Percentiles rank a stretch among this genome's conserved stretches.
phyloP scores from a whole-genome alignment of 2,888 invertebrate species.

The Laothoe populi region DNA sequence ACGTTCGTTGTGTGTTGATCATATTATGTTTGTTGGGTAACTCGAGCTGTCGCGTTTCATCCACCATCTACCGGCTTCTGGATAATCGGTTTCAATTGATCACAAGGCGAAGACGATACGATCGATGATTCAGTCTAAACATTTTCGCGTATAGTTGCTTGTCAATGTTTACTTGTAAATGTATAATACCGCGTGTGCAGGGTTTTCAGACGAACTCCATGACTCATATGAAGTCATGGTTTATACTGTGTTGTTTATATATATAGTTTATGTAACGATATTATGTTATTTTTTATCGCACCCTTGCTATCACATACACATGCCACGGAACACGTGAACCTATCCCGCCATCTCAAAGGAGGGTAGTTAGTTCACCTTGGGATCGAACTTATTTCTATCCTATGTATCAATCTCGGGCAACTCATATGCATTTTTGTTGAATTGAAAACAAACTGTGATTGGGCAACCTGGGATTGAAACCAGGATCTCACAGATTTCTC shows the following conservation, averaged over 20 bases:
- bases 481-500: too few species aligned
- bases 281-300: too few species aligned
- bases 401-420: too few species aligned
- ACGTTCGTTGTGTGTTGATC: conserved; percentile 40
- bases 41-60: conserved; percentile 54
- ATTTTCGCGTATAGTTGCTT: conserved; percentile 45
- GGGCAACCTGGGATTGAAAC: too few species aligned
- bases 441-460: too few species aligned
- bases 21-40: conserved; percentile 54
- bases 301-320: too few species aligned
- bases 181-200: conserved; percentile 39
- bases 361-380: too few species aligned
- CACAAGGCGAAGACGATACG: conserved; percentile 45
- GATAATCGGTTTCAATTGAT: conserved; percentile 70
- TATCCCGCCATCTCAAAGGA: too few species aligned
- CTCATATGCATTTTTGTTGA: too few species aligned
- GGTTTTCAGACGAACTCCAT: conserved; percentile 55
- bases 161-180: conserved; percentile 53
- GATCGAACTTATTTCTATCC: too few species aligned
- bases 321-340: too few species aligned
- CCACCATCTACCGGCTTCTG: conserved; percentile 50
- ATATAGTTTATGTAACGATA: conserved; percentile 8
- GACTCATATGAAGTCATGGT: conserved; percentile 63
- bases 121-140: conserved; percentile 52
- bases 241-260: conserved; percentile 22